phyloP scores from a whole-genome alignment of 2,113 vertebrate species.

The Osmerus mordax region DNA sequence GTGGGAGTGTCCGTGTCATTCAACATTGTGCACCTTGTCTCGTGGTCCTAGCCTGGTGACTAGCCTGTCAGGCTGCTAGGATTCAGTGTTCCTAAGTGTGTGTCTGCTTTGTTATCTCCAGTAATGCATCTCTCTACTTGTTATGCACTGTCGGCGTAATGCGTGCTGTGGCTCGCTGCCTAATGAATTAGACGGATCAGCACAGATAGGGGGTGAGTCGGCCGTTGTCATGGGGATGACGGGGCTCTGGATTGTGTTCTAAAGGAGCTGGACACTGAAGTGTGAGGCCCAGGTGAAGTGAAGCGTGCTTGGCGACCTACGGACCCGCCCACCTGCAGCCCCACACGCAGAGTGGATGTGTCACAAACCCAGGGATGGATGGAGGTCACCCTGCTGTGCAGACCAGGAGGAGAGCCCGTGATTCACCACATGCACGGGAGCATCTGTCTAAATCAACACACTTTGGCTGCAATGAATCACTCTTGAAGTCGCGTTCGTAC shows the following conservation, averaged over 20 bases:
- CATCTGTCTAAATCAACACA: too few relatives aligned
- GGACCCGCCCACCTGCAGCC: neutral
- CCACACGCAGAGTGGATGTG: too few relatives aligned
- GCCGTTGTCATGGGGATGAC: constrained; percentile 57
- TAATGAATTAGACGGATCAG: constrained; percentile 47
- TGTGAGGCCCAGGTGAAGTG: neutral
- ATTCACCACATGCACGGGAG: too few relatives aligned
- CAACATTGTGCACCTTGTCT: neutral
- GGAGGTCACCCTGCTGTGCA: too few relatives aligned
- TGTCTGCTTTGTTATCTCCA: neutral
- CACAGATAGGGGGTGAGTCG: constrained; percentile 28
- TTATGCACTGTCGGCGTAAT: constrained; percentile 36
- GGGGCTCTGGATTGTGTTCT: neutral
- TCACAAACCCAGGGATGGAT: too few relatives aligned
- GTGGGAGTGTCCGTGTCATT: neutral
- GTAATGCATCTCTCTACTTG: constrained; percentile 19
- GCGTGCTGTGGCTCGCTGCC: constrained; percentile 36
- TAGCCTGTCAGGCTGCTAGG: neutral
- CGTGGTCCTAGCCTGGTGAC: neutral
- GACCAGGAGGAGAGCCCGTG: too few relatives aligned
- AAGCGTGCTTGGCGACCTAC: neutral
- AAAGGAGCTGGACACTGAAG: neutral
- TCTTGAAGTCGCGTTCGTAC: too few relatives aligned
- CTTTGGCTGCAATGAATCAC: too few relatives aligned
- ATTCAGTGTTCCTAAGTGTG: neutral